phyloP scores from a whole-genome alignment of 2,113 vertebrate genomes.

The Boulengeromyrus knoepffleri region DNA sequence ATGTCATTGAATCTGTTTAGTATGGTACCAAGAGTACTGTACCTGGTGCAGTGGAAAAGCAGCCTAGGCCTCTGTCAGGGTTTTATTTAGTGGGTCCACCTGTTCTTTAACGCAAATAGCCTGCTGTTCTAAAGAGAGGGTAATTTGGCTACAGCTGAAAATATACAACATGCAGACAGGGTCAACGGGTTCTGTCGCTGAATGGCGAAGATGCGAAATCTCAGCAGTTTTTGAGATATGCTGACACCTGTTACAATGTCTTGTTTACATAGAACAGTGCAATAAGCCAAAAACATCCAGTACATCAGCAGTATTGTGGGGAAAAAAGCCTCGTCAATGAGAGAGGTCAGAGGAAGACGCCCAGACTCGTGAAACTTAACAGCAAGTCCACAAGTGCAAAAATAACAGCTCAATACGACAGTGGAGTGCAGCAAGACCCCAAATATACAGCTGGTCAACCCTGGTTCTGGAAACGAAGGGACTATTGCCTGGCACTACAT shows the following conservation, averaged over 20 bases:
- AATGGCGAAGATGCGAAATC: neutral
- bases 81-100: neutral
- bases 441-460: neutral
- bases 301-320: neutral
- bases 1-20: neutral
- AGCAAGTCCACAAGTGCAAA: neutral
- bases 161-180: neutral
- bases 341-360: neutral
- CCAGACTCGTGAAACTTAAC: neutral
- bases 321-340: neutral
- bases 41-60: neutral
- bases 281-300: neutral
- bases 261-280: neutral
- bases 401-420: neutral
- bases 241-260: neutral
- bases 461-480: neutral
- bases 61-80: neutral
- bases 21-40: neutral
- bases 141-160: neutral
- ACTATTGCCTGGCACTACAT: neutral
- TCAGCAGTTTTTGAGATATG: neutral
- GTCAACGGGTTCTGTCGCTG: neutral
- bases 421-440: neutral
- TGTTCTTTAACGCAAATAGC: neutral
- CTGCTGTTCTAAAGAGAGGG: neutral